phyloP scores from a whole-genome alignment of 2,797 vertebrate genomes.

The Pyrocephalus nanus region DNA sequence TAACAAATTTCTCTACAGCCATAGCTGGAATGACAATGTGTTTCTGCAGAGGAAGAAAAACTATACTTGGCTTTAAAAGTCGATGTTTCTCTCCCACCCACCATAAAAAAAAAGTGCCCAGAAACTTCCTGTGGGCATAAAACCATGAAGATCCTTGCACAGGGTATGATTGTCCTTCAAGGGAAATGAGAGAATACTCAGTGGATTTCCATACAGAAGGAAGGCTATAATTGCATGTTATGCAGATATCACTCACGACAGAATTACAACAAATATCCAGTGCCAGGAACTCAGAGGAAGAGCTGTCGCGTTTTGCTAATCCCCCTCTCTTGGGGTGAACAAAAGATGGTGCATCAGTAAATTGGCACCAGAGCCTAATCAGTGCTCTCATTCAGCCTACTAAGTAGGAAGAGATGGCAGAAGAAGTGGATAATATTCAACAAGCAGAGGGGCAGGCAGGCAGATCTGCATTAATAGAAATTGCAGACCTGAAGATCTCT shows the following conservation, averaged over 20 bases:
- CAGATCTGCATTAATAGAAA: conserved; percentile 40
- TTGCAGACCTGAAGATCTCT: conserved; percentile 31
- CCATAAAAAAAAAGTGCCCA: background rate
- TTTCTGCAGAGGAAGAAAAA: conserved; percentile 47
- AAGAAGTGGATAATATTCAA: conserved; percentile 28
- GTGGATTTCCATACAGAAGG: conserved; percentile 10
- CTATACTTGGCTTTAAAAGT: conserved; percentile 20
- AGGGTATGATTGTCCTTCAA: conserved; percentile 20
- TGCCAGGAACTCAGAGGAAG: conserved; percentile 20
- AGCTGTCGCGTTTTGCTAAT: conserved; percentile 29
- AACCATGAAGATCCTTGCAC: background rate
- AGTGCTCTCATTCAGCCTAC: conserved; percentile 32
- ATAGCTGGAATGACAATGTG: conserved; percentile 39
- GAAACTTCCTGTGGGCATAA: conserved; percentile 27
- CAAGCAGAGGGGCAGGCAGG: conserved; percentile 30
- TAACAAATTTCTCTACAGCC: conserved; percentile 52
- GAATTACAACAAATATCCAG: conserved; percentile 58
- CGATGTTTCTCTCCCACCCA: conserved; percentile 16
- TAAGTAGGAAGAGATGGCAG: conserved; percentile 46
- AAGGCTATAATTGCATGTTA: conserved; percentile 27
- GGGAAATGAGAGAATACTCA: conserved; percentile 11
- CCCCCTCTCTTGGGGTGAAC: conserved; percentile 43
- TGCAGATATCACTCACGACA: conserved; percentile 49
- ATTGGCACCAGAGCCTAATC: conserved; percentile 57
- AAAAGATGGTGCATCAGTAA: conserved; percentile 60